Percentiles rank a stretch among this genome's conserved stretches.
Conservation (phyloP, 2,797 vertebrate species). For the Platyrinchus mystaceus region DNA sequence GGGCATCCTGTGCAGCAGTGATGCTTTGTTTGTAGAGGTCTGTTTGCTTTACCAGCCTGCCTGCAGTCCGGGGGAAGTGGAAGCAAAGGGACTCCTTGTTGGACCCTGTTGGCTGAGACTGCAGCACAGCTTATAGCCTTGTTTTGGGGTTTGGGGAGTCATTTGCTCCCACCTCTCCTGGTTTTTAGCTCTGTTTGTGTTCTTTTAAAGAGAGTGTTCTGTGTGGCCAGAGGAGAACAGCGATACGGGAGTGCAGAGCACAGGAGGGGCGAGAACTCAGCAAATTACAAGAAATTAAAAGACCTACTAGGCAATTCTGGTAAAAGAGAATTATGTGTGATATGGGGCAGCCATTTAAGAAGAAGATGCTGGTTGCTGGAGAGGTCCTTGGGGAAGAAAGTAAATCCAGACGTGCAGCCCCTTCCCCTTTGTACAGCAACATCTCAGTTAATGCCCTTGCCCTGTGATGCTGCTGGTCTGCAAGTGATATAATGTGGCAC, state of each 20-base stretch:
- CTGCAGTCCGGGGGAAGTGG: background rate
- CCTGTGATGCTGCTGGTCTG: background rate
- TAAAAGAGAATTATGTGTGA: background rate
- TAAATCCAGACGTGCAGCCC: background rate
- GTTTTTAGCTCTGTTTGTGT: background rate
- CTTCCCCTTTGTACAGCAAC: background rate
- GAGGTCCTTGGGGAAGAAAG: background rate
- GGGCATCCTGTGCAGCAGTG: background rate
- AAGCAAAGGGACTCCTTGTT: background rate
- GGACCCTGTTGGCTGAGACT: fast-evolving
- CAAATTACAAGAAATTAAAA: background rate
- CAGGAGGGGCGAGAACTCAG: background rate
- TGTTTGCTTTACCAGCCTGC: background rate
- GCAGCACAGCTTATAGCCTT: background rate
- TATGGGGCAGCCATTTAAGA: background rate
- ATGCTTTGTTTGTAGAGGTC: background rate
- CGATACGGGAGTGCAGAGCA: background rate
- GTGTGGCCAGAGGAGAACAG: background rate
- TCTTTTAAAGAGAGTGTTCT: background rate
- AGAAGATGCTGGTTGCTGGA: background rate
- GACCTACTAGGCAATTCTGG: background rate
- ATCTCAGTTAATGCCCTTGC: background rate
- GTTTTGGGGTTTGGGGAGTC: background rate
- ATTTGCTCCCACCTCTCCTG: background rate
- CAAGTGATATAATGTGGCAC: fast-evolving